Conservation (phyloP, 2,113 vertebrate genomes). For the Callipepla californica region DNA sequence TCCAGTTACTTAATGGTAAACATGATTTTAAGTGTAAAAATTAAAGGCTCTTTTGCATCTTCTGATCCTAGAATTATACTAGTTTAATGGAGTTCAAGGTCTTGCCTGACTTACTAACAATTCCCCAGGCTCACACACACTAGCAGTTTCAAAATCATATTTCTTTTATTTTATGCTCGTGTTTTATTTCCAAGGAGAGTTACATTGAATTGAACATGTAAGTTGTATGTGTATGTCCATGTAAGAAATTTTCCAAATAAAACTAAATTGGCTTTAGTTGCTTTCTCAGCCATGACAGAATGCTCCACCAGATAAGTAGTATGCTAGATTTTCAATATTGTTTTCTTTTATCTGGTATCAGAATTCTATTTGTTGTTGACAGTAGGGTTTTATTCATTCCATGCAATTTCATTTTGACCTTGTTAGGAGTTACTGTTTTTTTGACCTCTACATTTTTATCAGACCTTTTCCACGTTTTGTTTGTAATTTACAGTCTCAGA, state of each 20-base stretch:
- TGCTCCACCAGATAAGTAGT: neutral
- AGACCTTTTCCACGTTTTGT: neutral
- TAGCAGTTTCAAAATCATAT: neutral
- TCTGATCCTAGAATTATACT: neutral
- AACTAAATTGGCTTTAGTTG: neutral
- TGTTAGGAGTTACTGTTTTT: neutral
- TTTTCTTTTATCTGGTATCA: neutral
- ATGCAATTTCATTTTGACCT: neutral
- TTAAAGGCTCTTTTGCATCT: neutral
- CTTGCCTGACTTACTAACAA: neutral
- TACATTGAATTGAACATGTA: neutral
- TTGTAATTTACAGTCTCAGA: neutral
- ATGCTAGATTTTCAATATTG: neutral
- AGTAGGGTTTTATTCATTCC: rapidly evolving
- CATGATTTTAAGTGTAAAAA: neutral
- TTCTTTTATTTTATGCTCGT: neutral
- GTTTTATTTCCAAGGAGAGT: neutral
- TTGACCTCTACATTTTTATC: neutral
- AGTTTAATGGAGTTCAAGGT: neutral
- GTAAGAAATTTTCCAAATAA: neutral
- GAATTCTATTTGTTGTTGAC: neutral
- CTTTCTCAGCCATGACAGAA: neutral
- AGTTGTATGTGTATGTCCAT: neutral
- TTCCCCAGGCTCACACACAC: neutral
- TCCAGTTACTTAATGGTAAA: neutral